Base-by-base conservation (phyloP, 1,140 invertebrate species). In the Drosophila pectinifera region DNA sequence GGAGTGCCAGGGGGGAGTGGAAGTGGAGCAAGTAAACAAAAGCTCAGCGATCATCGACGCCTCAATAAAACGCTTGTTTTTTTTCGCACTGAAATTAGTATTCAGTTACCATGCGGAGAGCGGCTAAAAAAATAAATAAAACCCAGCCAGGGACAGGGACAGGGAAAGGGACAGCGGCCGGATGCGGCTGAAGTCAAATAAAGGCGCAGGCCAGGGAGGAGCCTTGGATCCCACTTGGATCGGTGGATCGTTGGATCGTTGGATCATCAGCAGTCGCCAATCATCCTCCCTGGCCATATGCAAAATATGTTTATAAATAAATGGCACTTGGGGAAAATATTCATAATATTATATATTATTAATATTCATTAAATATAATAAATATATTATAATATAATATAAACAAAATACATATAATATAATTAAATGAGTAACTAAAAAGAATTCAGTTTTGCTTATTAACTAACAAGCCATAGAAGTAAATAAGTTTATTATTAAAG, bases 1-100 rank as follows among this genome's bases (percentile, higher is more conserved):
- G 39, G 59, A 42, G 20, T 46, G 28, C 20, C 14, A 51, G 43
- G 46, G 20, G 38, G 14, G 59, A 48, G 18, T 46, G 69, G 14
- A 42, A 31, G 24, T 63, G 69, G 14, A 42, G 58, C 59, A 57
- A 59, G 65, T 79, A 88, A 86, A 86, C 83, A 86, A 86, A 86
- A 88, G 79, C 84, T 79, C 75, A 64, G 84, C 69, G 75, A 89
- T 80, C 69, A 81, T 78, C 80, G 79, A 78, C 80, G 72, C 73
- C 73, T 76, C 73, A 77, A 77, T 77, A 73, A 57, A 69, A 68
- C 39, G 54, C 24, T 55, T 53, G 49, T 73, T 61, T 74, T 64
- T 75, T 80, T 72, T 22, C 42, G 73, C 54, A 54, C 64, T 57
- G 65, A 57, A 79, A 82, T 88, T 88, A 88, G 83, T 88, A 88